These are phyloP conservation scores for Cisticola juncidis DNA, from an alignment of 2,113 vertebrate genomes.

Conservation along the genomic window DNA sequence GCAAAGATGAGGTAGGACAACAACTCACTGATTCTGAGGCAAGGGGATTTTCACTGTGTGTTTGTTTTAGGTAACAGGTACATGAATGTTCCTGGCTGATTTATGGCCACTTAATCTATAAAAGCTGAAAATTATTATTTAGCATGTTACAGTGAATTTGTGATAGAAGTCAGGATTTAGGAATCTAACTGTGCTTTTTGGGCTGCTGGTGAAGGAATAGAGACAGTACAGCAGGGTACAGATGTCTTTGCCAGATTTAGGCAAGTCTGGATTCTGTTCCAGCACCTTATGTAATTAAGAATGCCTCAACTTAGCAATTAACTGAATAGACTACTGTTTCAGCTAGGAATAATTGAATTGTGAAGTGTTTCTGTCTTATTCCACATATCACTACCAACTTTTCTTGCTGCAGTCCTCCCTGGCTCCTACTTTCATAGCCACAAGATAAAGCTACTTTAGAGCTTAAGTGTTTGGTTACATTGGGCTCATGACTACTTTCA, in stretches of 20 bases:
- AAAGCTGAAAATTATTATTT: not conserved
- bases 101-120: not conserved
- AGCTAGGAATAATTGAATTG: not conserved
- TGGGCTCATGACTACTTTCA: not conserved
- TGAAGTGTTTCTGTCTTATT: not conserved
- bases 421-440: not conserved
- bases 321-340: not conserved
- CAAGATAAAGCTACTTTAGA: not conserved
- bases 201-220: not conserved
- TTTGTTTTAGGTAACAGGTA: not conserved
- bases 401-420: not conserved
- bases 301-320: not conserved
- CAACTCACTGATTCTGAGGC: not conserved
- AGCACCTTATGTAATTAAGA: not conserved
- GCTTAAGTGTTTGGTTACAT: not conserved
- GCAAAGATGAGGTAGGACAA: not conserved
- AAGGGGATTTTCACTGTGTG: fast-evolving
- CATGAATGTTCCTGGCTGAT: not conserved
- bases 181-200: not conserved
- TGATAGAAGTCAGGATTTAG: not conserved
- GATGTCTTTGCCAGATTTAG: not conserved
- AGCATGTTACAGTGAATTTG: not conserved
- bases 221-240: not conserved
- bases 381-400: not conserved
- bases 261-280: not conserved